Conservation (phyloP, 2,797 vertebrate genomes). For the Rhinichthys osculus region DNA sequence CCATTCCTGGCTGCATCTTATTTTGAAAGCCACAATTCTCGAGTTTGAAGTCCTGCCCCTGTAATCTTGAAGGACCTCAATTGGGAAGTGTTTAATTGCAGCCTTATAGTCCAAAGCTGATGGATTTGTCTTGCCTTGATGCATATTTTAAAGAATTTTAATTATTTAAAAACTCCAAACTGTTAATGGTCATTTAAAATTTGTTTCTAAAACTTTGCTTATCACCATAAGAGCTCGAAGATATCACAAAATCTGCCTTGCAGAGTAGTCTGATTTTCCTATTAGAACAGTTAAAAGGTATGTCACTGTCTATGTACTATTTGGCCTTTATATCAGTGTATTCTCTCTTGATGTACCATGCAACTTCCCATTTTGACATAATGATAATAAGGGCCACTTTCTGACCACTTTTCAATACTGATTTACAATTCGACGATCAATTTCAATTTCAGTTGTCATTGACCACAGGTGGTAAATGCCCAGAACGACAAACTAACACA, state of each 20-base stretch:
- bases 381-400: constrained; percentile 53
- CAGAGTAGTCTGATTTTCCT: constrained; percentile 6
- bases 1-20: constrained; percentile 64
- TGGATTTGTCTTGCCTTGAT: constrained; percentile 68
- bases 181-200: constrained; percentile 71
- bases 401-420: constrained; percentile 60
- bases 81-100: constrained; percentile 68
- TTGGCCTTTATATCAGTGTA: constrained; percentile 42
- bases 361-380: constrained; percentile 50
- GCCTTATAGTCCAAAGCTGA: constrained; percentile 68
- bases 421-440: constrained; percentile 76
- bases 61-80: constrained; percentile 60
- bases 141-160: constrained; percentile 72
- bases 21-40: constrained; percentile 61
- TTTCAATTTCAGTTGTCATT: constrained; percentile 78
- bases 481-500: constrained; percentile 71
- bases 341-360: constrained; percentile 31
- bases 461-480: constrained; percentile 68
- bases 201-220: constrained; percentile 65
- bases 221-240: not conserved
- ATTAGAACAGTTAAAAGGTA: constrained; percentile 10
- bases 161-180: constrained; percentile 73
- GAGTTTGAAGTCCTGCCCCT: constrained; percentile 59
- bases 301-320: not conserved
- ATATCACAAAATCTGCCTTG: not conserved